Evolutionary conservation across 2,797 vertebrate species (phyloP).

Genomic region (Eremophila alpestris): DNA sequence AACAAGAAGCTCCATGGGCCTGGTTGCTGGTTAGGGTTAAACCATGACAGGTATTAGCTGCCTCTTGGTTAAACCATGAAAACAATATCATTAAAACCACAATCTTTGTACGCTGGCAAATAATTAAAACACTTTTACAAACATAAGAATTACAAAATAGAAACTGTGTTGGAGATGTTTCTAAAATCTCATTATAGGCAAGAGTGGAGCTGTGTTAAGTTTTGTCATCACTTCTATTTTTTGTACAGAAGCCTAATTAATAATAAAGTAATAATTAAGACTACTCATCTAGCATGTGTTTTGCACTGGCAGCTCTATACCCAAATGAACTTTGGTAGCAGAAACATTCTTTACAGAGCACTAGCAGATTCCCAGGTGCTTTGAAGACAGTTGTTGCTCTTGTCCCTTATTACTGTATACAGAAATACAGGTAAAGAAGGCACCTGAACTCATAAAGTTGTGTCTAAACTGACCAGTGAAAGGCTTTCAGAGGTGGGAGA

Average conservation of each 20-base stretch:
- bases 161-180: background rate
- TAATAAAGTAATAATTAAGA: background rate
- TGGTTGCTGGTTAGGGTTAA: background rate
- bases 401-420: background rate
- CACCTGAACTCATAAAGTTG: background rate
- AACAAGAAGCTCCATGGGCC: fast-evolving
- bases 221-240: background rate
- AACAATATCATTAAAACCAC: background rate
- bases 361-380: background rate
- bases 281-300: background rate
- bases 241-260: background rate
- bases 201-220: background rate
- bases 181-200: background rate
- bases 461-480: background rate
- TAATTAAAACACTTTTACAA: background rate
- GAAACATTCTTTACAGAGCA: background rate
- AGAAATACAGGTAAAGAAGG: background rate
- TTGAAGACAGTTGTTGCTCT: background rate
- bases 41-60: background rate
- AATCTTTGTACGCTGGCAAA: background rate
- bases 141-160: background rate
- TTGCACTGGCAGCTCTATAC: background rate
- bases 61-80: background rate
- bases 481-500: background rate
- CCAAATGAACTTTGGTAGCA: background rate